Percentiles rank a stretch among this genome's conserved stretches.
phyloP scores from a whole-genome alignment of 2,888 invertebrate genomes.

The Petrophora chlorosata region DNA sequence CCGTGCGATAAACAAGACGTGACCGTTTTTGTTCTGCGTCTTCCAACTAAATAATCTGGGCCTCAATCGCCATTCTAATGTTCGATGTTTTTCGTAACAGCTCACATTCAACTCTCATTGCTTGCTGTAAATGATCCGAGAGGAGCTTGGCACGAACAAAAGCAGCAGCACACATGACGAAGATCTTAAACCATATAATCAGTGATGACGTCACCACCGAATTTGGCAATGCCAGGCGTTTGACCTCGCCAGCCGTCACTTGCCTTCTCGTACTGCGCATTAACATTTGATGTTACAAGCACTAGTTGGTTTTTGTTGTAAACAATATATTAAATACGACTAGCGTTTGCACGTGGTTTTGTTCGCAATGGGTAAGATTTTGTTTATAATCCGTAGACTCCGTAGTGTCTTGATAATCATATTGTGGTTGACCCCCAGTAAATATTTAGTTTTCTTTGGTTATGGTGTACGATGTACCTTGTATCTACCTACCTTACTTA shows the following conservation, averaged over 20 bases:
- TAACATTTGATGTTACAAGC: constrained; percentile 2
- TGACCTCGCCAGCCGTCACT: constrained; percentile 62
- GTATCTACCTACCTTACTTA: too few species aligned
- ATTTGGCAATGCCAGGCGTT: constrained; percentile 74
- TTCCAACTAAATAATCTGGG: constrained; percentile 5
- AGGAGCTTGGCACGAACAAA: not conserved
- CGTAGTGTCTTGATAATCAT: too few species aligned
- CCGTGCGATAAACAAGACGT: constrained; percentile 53
- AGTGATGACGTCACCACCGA: constrained; percentile 44
- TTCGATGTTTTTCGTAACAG: constrained; percentile 15
- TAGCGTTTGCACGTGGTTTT: not conserved
- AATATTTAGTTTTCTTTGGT: too few species aligned
- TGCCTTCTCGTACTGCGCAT: constrained; percentile 21
- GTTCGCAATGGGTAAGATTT: too few species aligned
- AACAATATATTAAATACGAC: not conserved
- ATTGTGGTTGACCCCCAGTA: too few species aligned
- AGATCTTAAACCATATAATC: constrained; percentile 3
- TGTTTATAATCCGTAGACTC: too few species aligned
- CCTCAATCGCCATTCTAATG: constrained; percentile 39
- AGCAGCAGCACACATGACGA: constrained; percentile 11
- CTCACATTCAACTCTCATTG: not conserved
- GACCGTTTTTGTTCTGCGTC: constrained; percentile 51
- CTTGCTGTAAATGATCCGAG: not conserved
- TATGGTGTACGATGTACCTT: too few species aligned
- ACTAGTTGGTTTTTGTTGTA: not conserved